A percentile compares a stretch with the other conserved stretches of the same genome.
These are phyloP conservation scores for Leptinotarsa texana DNA, from an alignment of 1,140 invertebrate species.

Conservation along the genomic window DNA sequence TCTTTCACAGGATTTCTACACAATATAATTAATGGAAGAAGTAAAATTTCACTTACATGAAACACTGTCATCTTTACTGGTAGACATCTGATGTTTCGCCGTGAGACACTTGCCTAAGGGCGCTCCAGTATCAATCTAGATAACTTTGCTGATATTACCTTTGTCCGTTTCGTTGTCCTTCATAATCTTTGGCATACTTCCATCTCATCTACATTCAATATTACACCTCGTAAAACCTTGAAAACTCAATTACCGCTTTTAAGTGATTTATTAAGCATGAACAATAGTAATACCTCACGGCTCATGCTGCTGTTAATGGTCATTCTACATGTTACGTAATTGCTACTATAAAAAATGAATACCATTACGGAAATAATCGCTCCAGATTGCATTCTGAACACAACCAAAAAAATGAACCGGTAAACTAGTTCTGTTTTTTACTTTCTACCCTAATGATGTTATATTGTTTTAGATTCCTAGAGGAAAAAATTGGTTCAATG, in stretches of 20 bases:
- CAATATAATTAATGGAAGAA: no score
- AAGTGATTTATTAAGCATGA: neutral
- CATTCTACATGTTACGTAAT: neutral
- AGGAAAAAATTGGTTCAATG: neutral
- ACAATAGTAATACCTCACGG: constrained; percentile 4
- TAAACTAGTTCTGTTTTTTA: neutral
- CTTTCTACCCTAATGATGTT: constrained; percentile 6
- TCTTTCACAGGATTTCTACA: no score
- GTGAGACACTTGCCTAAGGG: no score
- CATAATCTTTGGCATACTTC: neutral
- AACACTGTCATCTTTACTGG: no score
- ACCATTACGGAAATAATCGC: constrained; percentile 8
- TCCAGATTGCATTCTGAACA: constrained; percentile 11
- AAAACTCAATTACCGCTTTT: neutral
- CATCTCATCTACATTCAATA: neutral
- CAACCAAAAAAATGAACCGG: constrained; percentile 2
- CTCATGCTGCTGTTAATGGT: neutral
- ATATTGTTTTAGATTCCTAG: neutral
- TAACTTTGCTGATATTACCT: neutral
- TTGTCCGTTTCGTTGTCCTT: neutral
- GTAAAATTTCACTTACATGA: no score
- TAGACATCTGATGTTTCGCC: no score
- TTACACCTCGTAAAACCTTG: neutral
- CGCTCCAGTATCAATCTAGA: no score
- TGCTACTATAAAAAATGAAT: no score